Conservation (phyloP, 2,113 vertebrate genomes). For the Nesogale talazaci region DNA sequence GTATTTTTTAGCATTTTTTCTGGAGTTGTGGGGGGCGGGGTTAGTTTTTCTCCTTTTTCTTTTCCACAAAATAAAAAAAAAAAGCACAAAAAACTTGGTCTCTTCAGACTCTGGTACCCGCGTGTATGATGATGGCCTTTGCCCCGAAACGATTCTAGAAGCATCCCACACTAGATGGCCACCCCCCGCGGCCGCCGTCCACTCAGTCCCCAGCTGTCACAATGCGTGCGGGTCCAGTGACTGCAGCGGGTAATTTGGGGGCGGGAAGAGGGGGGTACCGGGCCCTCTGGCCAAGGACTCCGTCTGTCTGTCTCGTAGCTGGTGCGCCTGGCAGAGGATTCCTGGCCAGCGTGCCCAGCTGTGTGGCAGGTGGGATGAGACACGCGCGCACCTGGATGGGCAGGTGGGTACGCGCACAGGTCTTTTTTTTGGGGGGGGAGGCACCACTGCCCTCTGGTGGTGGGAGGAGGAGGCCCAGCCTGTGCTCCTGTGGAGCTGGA, state of each 20-base stretch:
- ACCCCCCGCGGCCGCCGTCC: neutral
- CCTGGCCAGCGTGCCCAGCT: neutral
- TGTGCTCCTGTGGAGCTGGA: no score
- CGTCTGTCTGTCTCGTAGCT: neutral
- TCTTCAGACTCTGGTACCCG: conserved; percentile 64
- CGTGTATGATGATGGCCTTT: conserved; percentile 18
- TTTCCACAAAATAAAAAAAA: conserved; percentile 79
- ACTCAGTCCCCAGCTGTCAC: neutral
- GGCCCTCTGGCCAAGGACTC: neutral
- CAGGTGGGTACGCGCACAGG: no score
- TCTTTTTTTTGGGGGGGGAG: no score
- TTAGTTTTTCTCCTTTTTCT: conserved; percentile 80
- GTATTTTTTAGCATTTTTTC: conserved; percentile 83
- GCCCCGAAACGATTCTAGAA: neutral
- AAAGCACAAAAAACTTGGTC: neutral
- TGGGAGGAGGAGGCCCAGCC: no score
- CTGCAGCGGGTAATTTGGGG: neutral
- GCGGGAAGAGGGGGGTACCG: neutral
- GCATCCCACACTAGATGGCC: neutral
- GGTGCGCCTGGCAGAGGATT: neutral
- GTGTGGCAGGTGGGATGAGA: neutral
- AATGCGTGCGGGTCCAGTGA: neutral
- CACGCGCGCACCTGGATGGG: neutral
- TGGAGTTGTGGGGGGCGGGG: conserved; percentile 71
- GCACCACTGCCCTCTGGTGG: no score